A percentile compares a stretch with the other conserved stretches of the same genome.
These are phyloP conservation scores for Acleris literana DNA, from an alignment of 2,888 invertebrate genomes.

Conservation along the genomic window DNA sequence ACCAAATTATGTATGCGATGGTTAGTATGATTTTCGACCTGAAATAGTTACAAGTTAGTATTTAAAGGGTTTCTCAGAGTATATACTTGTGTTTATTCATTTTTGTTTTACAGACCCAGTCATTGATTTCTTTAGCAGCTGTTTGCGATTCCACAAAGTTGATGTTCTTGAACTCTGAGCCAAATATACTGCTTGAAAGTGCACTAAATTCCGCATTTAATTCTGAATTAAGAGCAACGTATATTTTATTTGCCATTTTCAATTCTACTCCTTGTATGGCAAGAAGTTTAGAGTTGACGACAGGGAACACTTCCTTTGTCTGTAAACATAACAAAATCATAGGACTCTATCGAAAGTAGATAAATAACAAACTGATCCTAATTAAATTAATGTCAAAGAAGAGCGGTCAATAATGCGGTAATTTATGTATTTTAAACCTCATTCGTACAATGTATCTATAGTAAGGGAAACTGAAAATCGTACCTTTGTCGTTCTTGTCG, in stretches of 20 bases:
- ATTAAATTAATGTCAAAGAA: too few species aligned
- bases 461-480: too few species aligned
- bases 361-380: too few species aligned
- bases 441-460: too few species aligned
- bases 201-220: slow-evolving; percentile 82
- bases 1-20: slow-evolving; percentile 83
- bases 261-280: slow-evolving; percentile 78
- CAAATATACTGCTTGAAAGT: slow-evolving; percentile 82
- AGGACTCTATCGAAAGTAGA: background rate
- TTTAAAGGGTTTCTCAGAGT: background rate
- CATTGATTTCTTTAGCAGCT: slow-evolving; percentile 86
- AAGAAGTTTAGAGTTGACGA: slow-evolving; percentile 48
- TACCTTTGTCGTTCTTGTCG: too few species aligned
- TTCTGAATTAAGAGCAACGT: slow-evolving; percentile 73
- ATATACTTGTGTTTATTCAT: background rate
- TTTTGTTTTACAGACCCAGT: slow-evolving; percentile 83
- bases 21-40: slow-evolving; percentile 75
- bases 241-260: slow-evolving; percentile 88
- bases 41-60: slow-evolving; percentile 33
- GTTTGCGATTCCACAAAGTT: slow-evolving; percentile 80
- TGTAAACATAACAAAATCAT: slow-evolving; percentile 43
- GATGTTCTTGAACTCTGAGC: slow-evolving; percentile 84
- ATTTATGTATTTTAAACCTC: too few species aligned
- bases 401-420: too few species aligned
- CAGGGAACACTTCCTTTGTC: slow-evolving; percentile 60